These are phyloP conservation scores for Phylloscopus collybita DNA, from an alignment of 2,797 vertebrate species.

Conservation along the genomic window DNA sequence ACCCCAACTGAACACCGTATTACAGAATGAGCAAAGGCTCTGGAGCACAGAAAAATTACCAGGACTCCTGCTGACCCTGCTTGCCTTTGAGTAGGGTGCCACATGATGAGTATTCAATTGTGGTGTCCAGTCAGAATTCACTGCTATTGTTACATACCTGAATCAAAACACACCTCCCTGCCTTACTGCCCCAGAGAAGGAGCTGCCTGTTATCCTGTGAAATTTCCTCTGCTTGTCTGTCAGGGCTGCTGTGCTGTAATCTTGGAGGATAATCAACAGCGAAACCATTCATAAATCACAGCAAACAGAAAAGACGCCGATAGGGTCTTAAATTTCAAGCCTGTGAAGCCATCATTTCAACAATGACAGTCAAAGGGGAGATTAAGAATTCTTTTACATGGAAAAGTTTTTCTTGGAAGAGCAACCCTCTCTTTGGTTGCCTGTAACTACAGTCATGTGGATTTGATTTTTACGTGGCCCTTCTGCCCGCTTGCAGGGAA, in stretches of 20 bases:
- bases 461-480: slow-evolving; percentile 63
- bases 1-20: neutral
- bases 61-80: neutral
- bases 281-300: slow-evolving; percentile 70
- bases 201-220: slow-evolving; percentile 25
- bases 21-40: neutral
- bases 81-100: neutral
- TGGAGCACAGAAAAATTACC: neutral
- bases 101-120: neutral
- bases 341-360: slow-evolving; percentile 64
- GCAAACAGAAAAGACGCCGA: slow-evolving; percentile 55
- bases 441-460: slow-evolving; percentile 66
- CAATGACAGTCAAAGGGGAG: slow-evolving; percentile 67
- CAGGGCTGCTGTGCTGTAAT: slow-evolving; percentile 57
- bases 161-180: slow-evolving; percentile 9
- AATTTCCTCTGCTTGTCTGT: slow-evolving; percentile 61
- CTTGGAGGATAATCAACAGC: slow-evolving; percentile 66
- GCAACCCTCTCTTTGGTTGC: slow-evolving; percentile 51
- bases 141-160: slow-evolving; percentile 6
- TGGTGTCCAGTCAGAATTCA: neutral
- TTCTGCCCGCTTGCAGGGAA: slow-evolving; percentile 34
- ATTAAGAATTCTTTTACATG: slow-evolving; percentile 71
- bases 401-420: slow-evolving; percentile 71
- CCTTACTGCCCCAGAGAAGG: neutral
- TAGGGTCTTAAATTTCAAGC: slow-evolving; percentile 67